Base-by-base conservation (phyloP, 2,888 invertebrate species). In the Prosopocoilus inquinatus region DNA sequence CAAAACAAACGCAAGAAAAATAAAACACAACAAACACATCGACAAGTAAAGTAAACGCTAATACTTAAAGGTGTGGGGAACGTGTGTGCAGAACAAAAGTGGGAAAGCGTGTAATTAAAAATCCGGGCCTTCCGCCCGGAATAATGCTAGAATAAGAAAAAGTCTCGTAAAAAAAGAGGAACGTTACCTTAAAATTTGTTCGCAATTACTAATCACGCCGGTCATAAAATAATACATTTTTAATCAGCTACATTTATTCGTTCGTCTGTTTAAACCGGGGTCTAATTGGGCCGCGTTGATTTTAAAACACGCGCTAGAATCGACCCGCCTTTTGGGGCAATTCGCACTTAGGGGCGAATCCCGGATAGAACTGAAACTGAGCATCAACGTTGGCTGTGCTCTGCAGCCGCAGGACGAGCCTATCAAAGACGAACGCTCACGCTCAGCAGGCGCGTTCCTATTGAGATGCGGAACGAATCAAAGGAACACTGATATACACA, bases 141-240 rank as follows among this genome's bases (percentile, higher is more conserved):
- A 28, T 28, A 28, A 28, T 28, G 20, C 20, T 28, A 28, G 2
- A 28, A 28, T 28, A 28, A 28, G 20, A 28, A 28, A n/a, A 28
- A 28, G 20, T 28, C 20, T 28, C 20, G 20, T 28, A 28, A 28
- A 28, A 28, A 28, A 28, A 20, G 20, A 28, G 20, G 20, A 9
- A 41, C 51, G 38, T 67, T 67, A 67, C 67, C 66, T 67, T 59
- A 67, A 59, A 28, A 67, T 67, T 60, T 67, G 65, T 59, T 67
- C 67, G 59, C 66, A 66, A 62, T 65, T 67, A 53, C 63, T 65
- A 53, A 67, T 66, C 20, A 67, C 67, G 49, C 65, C 65, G 44
- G 66, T 61, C 67, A 67, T 67, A 58, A 67, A 67, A 60, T 65
- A 61, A 58, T 65, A 67, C 67, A 67, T 67, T 12, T 46, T 38